Evolutionary conservation across 1,140 invertebrate species (phyloP), one percentile per base, ranked within the genome.

Genomic region (Heliconius hewitsoni): DNA sequence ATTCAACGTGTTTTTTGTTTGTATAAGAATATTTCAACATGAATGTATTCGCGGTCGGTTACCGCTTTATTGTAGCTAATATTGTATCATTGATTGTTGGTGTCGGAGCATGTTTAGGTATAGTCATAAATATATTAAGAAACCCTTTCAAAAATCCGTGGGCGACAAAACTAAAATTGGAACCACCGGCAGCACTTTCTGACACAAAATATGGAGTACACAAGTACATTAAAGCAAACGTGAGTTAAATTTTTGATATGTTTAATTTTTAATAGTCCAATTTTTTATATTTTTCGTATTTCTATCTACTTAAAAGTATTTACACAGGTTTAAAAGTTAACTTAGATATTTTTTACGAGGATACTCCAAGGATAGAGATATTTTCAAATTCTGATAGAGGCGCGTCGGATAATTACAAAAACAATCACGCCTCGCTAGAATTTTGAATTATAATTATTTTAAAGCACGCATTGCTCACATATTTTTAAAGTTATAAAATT

Each of bases 191-290:
- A 1, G 80, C 83, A 60, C 83, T 94, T 2, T 84, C 83, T 3
- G 91, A 94, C 76, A 88, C 91, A 8, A 94, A 94, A 80, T 91
- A 95, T 87, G 94, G 94, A 81, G 83, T 90, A 1, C 94, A 95
- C 76, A 92, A 93, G 77, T 94, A 94, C 81, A 85, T 91, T 23
- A 93, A 91, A 87, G 92, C 92, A 23, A 95, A 95, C 82, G 94
- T 95, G 83, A 94, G 93, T 94, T 18, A 30, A 16, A 66, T 13
- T 57, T 23, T 57, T n/a, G n/a, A 23, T 57, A 23, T 57, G 23
- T 23, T 57, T n/a, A n/a, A n/a, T n/a, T n/a, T n/a, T n/a, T n/a
- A 23, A 57, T 23, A 23, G 23, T 57, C 19, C 19, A 57, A 3
- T 34, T 34, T 23, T 19, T 8, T 8, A 19, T 55, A 57, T 57